Percentiles rank a stretch among this genome's conserved stretches.
These are phyloP conservation scores for Percopsis omiscomaycus DNA, from an alignment of 2,797 vertebrate species.

Conservation along the genomic window DNA sequence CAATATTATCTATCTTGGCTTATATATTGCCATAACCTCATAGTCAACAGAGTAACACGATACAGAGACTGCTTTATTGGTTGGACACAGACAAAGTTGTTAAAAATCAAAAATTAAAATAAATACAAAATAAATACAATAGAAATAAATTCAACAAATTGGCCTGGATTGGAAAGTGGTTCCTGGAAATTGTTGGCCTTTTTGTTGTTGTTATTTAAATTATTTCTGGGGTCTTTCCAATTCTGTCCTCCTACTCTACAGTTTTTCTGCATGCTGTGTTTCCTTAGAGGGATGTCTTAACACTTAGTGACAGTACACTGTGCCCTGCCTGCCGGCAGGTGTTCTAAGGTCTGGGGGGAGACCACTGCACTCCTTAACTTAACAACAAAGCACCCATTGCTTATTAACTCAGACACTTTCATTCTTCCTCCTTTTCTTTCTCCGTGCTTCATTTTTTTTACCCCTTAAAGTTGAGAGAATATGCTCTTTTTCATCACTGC, in stretches of 20 bases:
- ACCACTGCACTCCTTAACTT: slow-evolving; percentile 18
- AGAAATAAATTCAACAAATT: no score
- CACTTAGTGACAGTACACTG: slow-evolving; percentile 14
- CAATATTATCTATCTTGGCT: slow-evolving; percentile 49
- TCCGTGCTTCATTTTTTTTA: not conserved
- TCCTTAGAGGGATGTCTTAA: slow-evolving; percentile 11
- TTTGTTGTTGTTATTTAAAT: slow-evolving; percentile 16
- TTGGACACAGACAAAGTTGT: no score
- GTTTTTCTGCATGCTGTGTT: slow-evolving; percentile 18
- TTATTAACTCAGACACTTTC: slow-evolving; percentile 23
- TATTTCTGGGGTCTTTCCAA: slow-evolving; percentile 10
- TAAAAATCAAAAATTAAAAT: no score
- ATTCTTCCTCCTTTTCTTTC: slow-evolving; percentile 17
- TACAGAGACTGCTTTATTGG: no score
- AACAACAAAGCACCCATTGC: slow-evolving; percentile 27
- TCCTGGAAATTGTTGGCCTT: no score
- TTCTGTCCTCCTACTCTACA: slow-evolving; percentile 3
- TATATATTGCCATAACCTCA: slow-evolving; percentile 24
- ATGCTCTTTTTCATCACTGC: no score
- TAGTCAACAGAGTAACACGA: not conserved
- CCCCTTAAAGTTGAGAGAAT: no score
- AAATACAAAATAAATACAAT: no score
- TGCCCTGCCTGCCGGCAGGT: slow-evolving; percentile 32
- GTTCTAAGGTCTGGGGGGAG: slow-evolving; percentile 22
- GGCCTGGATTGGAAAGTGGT: no score